Base-by-base conservation (phyloP, 2,888 invertebrate species). In the Polyploca ridens region DNA sequence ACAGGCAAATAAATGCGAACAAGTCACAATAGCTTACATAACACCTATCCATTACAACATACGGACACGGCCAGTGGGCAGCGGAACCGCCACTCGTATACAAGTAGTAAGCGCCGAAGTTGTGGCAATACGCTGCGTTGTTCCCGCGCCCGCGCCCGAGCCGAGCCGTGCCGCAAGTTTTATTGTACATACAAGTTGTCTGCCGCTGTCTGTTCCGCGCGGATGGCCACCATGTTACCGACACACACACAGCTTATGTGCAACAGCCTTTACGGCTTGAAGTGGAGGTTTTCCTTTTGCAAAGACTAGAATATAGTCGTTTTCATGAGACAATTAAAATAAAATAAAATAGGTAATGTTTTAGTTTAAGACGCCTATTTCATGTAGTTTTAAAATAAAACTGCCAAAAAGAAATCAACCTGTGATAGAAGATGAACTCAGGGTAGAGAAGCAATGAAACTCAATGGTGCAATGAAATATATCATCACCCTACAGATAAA, bases 161-260 rank as follows among this genome's bases (percentile, higher is more conserved):
- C 35, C 35, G 7, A 5, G 66, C 59, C 54, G 63, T 44, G 65
- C 62, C 54, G 66, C 63, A 62, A 65, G 35, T 73, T 67, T 71
- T 69, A 73, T 75, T 72, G 72, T 68, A 64, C 67, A 68, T 68
- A 64, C 67, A 68, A 64, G 66, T 65, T 62, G 67, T 60, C 59
- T 61, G 68, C 69, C 77, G 77, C 75, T 74, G 77, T 78, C 77
- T 75, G 73, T 78, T 76, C 76, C 77, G 72, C 75, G 66, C 64
- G 67, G 69, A 59, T 68, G 66, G 63, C 54, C 59, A 60, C 69
- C 54, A n/a, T n/a, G 44, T 14, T 14, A 44, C 49, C 69, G 58
- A 62, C 62, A 62, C 59, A 27, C 38, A 35, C 62, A 62, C 59
- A 61, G 61, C 61, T 3, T 19, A 13, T 11, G 8, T 3, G 7